Base-by-base conservation (phyloP, 2,888 invertebrate species). In the Charanyca ferruginea region DNA sequence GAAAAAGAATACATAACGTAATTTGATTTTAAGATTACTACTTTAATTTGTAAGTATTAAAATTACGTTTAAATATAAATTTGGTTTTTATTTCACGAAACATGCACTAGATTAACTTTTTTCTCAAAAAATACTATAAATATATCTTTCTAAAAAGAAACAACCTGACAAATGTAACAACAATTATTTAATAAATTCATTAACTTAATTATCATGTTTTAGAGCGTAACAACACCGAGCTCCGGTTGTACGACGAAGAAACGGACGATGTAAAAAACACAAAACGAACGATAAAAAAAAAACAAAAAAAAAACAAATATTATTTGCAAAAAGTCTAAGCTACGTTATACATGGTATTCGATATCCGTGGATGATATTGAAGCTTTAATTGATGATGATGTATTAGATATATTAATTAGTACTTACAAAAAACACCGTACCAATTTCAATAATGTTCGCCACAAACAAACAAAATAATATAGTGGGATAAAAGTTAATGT, bases 1-100 rank as follows among this genome's bases (percentile, higher is more conserved):
- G 86, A 87, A 87, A 85, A 83, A 68, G 58, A 57, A 79, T 71
- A 57, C 58, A 51, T 74, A 81, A 64, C 49, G 66, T 79, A 73
- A 77, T 58, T 65, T 38, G 5, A 38, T 38, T 77, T 55, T 78
- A 64, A 63, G 28, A 53, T 49, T 57, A 53, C 60, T 67, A 66
- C 2, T 66, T 63, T 62, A 49, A 60, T 68, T 48, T 55, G 16
- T 75, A 62, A 67, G 52, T 63, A 80, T 74, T 76, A 81, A 68
- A 82, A 71, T 67, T 65, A 51, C 9, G 28, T 53, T 67, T 51
- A 66, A 55, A 54, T 48, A 7, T 5, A 60, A 38, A 38, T 28
- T 22, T n/a, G 2, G 4, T 42, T 28, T 71, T 77, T 55, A 69
- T 70, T 77, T 62, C 7, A 48, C 7, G 13, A 60, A 38, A 54